These are phyloP conservation scores for Trachemys scripta DNA, from an alignment of 2,113 vertebrate genomes.

Conservation along the genomic window DNA sequence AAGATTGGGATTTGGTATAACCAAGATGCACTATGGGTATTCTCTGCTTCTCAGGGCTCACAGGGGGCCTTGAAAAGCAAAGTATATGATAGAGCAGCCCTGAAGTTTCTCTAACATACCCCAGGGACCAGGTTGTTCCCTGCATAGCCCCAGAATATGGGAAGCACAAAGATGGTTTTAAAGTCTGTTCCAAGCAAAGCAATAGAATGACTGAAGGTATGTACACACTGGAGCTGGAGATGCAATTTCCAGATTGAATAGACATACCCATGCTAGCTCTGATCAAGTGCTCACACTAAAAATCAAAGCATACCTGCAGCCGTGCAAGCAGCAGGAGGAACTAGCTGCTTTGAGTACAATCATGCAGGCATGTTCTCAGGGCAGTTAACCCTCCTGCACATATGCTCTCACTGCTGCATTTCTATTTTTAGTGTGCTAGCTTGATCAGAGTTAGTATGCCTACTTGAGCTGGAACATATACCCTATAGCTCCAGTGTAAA, in stretches of 20 bases:
- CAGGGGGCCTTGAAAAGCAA: neutral
- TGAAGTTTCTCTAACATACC: neutral
- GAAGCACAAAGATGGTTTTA: neutral
- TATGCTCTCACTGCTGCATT: too few species aligned
- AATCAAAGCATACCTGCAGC: too few species aligned
- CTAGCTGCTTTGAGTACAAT: too few species aligned
- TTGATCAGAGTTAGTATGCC: too few species aligned
- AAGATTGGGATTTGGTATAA: neutral
- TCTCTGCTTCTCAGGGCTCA: neutral
- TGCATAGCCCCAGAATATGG: neutral
- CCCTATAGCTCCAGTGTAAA: neutral
- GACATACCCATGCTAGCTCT: neutral
- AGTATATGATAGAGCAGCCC: neutral
- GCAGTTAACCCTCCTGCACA: too few species aligned
- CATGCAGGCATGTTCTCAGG: too few species aligned
- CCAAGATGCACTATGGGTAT: neutral
- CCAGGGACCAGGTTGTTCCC: neutral
- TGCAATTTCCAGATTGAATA: neutral
- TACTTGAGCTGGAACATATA: too few species aligned
- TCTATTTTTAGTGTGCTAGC: too few species aligned
- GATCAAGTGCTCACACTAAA: too few species aligned
- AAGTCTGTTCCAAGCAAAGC: neutral
- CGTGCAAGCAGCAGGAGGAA: too few species aligned
- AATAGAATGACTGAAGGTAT: neutral
- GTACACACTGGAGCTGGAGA: neutral